Evolutionary conservation across 2,797 vertebrate species (phyloP), one percentile per base, ranked within the genome.

Genomic region (Eulemur albifrons): DNA sequence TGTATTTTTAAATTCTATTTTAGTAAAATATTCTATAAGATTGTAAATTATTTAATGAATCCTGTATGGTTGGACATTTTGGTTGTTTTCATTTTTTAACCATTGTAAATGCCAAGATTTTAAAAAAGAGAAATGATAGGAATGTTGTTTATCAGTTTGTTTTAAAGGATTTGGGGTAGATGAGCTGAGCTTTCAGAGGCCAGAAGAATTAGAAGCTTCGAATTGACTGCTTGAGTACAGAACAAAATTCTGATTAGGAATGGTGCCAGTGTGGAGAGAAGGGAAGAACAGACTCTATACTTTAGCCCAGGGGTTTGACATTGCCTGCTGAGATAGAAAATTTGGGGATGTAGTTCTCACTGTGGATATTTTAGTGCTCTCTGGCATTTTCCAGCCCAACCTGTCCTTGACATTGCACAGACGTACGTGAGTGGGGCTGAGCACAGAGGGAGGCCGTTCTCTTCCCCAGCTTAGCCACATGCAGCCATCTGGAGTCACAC

Each of bases 201-300:
- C 86, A 43, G 87, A 59, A 88, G 91, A 43, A 54, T 57, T 45
- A 61, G 81, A 88, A 48, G 92, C 61, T 93, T 92, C 13, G 0
- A 92, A 86, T 48, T 25, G 57, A 84, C 54, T 84, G n/a, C 77
- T 89, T 50, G 45, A 61, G 43, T 57, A 50, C 57, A 88, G 89
- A 95, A 81, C 83, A 94, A 92, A 94, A 90, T 95, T 85, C 88
- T 88, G 72, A 95, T 97, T 94, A 70, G 30, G 61, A 82, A 92
- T 38, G 38, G 77, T 61, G 87, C 90, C 92, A 45, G 57, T 14
- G 50, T 61, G 43, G 48, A 69, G 30, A 65, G 27, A 52, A 88
- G 61, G 32, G 61, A 83, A 83, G 81, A 90, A 43, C 48, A 88
- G 88, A 45, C 54, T 38, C 7, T 4, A 0, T 25, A 77, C 90